These are phyloP conservation scores for Pardosa pseudoannulata DNA, from an alignment of 2,888 invertebrate species.

Conservation along the genomic window DNA sequence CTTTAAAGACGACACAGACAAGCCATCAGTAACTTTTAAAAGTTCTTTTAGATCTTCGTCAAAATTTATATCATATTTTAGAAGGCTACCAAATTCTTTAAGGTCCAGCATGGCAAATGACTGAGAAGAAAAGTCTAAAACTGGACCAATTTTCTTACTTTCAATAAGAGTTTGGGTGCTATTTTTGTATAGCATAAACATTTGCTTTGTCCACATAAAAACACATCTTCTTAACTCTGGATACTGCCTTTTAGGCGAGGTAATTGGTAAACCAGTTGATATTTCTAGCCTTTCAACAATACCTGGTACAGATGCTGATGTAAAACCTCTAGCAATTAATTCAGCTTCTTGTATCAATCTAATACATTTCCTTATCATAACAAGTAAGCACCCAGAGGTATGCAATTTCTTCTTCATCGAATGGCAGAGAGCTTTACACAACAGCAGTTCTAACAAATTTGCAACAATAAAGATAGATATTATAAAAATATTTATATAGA, in stretches of 20 bases:
- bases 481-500: not conserved
- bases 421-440: not conserved
- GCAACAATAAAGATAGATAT: not conserved
- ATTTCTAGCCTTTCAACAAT: constrained; percentile 46
- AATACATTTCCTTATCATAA: constrained; percentile 31
- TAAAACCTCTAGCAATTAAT: constrained; percentile 64
- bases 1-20: constrained; percentile 56
- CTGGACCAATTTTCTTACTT: constrained; percentile 6
- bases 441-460: not conserved
- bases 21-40: constrained; percentile 43
- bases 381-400: not conserved
- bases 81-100: constrained; percentile 52
- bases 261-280: constrained; percentile 41
- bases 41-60: constrained; percentile 23
- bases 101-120: constrained; percentile 46
- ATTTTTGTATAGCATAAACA: constrained; percentile 33
- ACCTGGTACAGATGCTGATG: constrained; percentile 33
- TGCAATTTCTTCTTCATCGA: not conserved
- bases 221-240: constrained; percentile 32
- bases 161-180: constrained; percentile 27
- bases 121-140: constrained; percentile 32
- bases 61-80: constrained; percentile 37
- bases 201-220: constrained; percentile 39
- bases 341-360: constrained; percentile 65
- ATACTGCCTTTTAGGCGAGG: constrained; percentile 41